These are phyloP conservation scores for Pentamera pediparva DNA, from an alignment of 53 echinoderm and acorn worm species.

Conservation along the genomic window DNA sequence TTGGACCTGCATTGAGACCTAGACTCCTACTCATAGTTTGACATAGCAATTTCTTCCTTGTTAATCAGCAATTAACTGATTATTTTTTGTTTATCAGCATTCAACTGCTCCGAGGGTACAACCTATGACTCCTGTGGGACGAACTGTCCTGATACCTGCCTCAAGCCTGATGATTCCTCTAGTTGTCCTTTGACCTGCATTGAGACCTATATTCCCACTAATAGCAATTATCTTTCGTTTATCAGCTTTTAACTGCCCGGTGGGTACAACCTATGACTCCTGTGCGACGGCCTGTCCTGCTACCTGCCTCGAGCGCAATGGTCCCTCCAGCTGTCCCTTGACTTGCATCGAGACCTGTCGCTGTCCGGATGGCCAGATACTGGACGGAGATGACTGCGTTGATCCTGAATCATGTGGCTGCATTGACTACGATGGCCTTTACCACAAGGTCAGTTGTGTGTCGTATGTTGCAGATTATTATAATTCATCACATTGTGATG, in stretches of 20 bases:
- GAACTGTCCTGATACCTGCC: too few relatives aligned
- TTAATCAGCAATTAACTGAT: too few relatives aligned
- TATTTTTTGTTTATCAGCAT: too few relatives aligned
- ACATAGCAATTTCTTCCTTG: too few relatives aligned
- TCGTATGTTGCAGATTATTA: background rate
- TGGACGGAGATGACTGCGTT: constrained; percentile 64
- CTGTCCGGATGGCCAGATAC: constrained; percentile 61
- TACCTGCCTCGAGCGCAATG: constrained; percentile 38
- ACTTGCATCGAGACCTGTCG: constrained; percentile 60
- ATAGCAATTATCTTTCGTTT: too few relatives aligned
- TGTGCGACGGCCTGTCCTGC: constrained; percentile 65
- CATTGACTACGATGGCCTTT: background rate
- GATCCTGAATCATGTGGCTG: constrained; percentile 52
- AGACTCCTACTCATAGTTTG: too few relatives aligned
- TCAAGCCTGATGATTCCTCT: too few relatives aligned
- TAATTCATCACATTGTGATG: too few relatives aligned
- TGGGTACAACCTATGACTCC: constrained; percentile 12
- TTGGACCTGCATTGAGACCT: constrained; percentile 53
- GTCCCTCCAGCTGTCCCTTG: constrained; percentile 30
- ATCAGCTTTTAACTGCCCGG: constrained; percentile 8
- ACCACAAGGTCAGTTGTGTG: constrained; percentile 26
- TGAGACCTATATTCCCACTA: too few relatives aligned
- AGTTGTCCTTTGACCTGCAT: too few relatives aligned
- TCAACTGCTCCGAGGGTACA: too few relatives aligned
- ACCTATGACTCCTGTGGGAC: too few relatives aligned